Evolutionary conservation across 2,888 invertebrate species (phyloP).

Genomic region (Drosophila bunnanda): DNA sequence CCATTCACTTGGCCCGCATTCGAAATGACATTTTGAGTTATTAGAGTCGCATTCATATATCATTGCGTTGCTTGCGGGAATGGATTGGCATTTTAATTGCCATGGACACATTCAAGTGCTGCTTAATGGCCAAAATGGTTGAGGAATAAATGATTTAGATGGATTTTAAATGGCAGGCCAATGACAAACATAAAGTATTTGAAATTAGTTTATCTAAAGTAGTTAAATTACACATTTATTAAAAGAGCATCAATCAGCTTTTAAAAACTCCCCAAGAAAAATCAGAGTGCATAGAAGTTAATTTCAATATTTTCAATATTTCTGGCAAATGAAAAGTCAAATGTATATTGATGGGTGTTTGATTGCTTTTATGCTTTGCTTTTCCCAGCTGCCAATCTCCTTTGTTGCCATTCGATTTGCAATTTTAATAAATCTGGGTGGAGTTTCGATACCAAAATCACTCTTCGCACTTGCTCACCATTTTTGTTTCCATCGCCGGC

Average conservation of each 20-base stretch:
- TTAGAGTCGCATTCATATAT: slow-evolving; percentile 58
- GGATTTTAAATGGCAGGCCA: slow-evolving; percentile 7
- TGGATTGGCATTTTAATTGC: slow-evolving; percentile 69
- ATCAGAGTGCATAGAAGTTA: too few relatives aligned
- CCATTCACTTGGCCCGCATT: slow-evolving; percentile 29
- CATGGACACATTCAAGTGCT: slow-evolving; percentile 40
- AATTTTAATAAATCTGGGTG: slow-evolving; percentile 12
- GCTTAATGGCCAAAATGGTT: slow-evolving; percentile 13
- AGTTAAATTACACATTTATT: background rate
- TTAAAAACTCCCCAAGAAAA: too few relatives aligned
- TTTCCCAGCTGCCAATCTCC: background rate
- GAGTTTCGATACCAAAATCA: slow-evolving; percentile 17
- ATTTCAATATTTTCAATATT: background rate
- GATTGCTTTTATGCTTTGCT: background rate
- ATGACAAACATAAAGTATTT: background rate
- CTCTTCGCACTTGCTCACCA: slow-evolving; percentile 3
- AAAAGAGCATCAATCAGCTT: background rate
- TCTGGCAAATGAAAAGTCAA: background rate
- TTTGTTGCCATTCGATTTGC: background rate
- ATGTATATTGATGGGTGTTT: background rate
- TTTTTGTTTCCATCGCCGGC: background rate
- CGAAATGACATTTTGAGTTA: slow-evolving; percentile 59
- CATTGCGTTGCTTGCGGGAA: slow-evolving; percentile 43
- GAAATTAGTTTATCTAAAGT: slow-evolving; percentile 2
- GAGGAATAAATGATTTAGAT: slow-evolving; percentile 26